phyloP scores from a whole-genome alignment of 2,888 invertebrate species.

The Heliothis peltigera region DNA sequence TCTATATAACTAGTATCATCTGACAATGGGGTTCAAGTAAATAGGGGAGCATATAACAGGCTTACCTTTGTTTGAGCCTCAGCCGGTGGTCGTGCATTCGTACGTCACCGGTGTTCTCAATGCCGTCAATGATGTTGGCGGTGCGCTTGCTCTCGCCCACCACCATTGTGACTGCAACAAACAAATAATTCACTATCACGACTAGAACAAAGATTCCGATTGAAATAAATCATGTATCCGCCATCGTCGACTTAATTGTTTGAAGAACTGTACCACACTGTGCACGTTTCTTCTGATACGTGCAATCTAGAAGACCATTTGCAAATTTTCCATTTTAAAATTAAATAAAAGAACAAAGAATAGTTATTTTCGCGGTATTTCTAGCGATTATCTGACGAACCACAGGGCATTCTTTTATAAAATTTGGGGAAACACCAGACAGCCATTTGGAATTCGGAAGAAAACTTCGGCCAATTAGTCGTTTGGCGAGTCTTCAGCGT shows the following conservation, averaged over 20 bases:
- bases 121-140: slow-evolving; percentile 97
- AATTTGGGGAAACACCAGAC: slow-evolving; percentile 77
- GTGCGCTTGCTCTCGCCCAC: slow-evolving; percentile 92
- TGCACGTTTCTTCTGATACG: slow-evolving; percentile 27
- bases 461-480: slow-evolving; percentile 70
- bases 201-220: slow-evolving; percentile 33
- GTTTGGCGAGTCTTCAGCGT: slow-evolving; percentile 70
- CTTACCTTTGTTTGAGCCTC: slow-evolving; percentile 96
- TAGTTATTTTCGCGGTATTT: slow-evolving; percentile 33
- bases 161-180: slow-evolving; percentile 93
- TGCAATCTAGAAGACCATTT: slow-evolving; percentile 9
- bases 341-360: slow-evolving; percentile 15
- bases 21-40: slow-evolving; percentile 10
- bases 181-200: slow-evolving; percentile 59
- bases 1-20: background rate
- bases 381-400: slow-evolving; percentile 47
- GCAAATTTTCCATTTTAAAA: slow-evolving; percentile 17
- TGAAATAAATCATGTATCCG: slow-evolving; percentile 43
- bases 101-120: slow-evolving; percentile 96
- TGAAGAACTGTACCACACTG: slow-evolving; percentile 32
- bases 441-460: slow-evolving; percentile 70
- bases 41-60: slow-evolving; percentile 2
- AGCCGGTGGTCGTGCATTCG: slow-evolving; percentile 97
- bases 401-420: slow-evolving; percentile 57
- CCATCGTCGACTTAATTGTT: slow-evolving; percentile 21